Evolutionary conservation across 2,888 invertebrate genomes (phyloP).

Genomic region (Lacanobia wlatinum): DNA sequence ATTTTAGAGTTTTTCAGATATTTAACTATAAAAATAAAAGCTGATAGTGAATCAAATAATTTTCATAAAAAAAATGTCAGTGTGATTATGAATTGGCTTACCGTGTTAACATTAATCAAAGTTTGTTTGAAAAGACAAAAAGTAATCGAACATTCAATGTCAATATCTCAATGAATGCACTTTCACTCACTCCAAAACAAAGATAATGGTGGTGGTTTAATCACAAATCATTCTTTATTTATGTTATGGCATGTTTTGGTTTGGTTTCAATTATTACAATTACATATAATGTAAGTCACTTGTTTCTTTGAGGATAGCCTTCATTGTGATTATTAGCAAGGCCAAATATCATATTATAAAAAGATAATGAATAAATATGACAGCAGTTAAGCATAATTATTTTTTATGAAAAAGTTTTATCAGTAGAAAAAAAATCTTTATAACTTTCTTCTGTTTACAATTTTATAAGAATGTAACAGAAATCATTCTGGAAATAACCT

Average conservation of each 20-base stretch:
- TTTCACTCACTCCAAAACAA: slow-evolving; percentile 47
- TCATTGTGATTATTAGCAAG: slow-evolving; percentile 51
- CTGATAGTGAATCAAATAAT: slow-evolving; percentile 31
- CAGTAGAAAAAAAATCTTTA: neutral
- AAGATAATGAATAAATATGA: slow-evolving; percentile 46
- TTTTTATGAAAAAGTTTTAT: neutral
- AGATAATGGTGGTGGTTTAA: slow-evolving; percentile 64
- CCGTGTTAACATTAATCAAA: slow-evolving; percentile 14
- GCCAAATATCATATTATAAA: slow-evolving; percentile 42
- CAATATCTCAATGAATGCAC: slow-evolving; percentile 54
- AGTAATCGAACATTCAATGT: slow-evolving; percentile 12
- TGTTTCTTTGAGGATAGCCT: slow-evolving; percentile 44
- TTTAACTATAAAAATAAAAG: slow-evolving; percentile 25
- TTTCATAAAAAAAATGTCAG: slow-evolving; percentile 21
- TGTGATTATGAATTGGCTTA: slow-evolving; percentile 50
- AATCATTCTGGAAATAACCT: neutral
- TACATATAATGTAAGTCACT: slow-evolving; percentile 16
- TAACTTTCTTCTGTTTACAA: neutral
- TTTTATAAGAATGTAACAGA: neutral
- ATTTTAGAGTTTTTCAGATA: slow-evolving; percentile 4
- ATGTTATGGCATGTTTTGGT: slow-evolving; percentile 43
- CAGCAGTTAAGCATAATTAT: neutral
- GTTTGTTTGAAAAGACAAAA: slow-evolving; percentile 19
- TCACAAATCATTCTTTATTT: slow-evolving; percentile 39
- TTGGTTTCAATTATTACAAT: slow-evolving; percentile 14